phyloP scores from a whole-genome alignment of 1,140 invertebrate species.

The Drosophila fuyamai region DNA sequence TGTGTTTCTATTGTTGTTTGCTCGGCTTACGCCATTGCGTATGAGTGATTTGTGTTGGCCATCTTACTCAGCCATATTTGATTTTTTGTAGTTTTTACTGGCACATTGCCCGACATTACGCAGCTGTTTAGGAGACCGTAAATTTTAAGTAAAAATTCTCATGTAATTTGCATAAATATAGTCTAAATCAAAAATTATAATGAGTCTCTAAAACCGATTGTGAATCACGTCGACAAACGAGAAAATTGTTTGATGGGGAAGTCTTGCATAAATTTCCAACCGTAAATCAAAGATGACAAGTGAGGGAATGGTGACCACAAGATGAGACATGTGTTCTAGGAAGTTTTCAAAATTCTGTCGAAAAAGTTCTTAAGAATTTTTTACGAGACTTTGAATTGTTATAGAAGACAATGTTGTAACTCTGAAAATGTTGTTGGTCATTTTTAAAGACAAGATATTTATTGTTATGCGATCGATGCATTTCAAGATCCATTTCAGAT shows the following conservation, averaged over 20 bases:
- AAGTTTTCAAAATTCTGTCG: slow-evolving; percentile 7
- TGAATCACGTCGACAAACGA: slow-evolving; percentile 41
- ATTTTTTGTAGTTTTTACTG: slow-evolving; percentile 38
- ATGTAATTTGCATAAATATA: slow-evolving; percentile 60
- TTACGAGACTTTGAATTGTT: slow-evolving; percentile 36
- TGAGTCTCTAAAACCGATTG: slow-evolving; percentile 33
- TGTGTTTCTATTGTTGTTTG: slow-evolving; percentile 69
- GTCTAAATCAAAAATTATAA: slow-evolving; percentile 24
- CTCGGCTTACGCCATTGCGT: slow-evolving; percentile 67
- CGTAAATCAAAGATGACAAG: slow-evolving; percentile 66
- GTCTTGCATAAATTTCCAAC: slow-evolving; percentile 36
- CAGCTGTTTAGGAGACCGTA: slow-evolving; percentile 70
- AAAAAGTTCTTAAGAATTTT: slow-evolving; percentile 30
- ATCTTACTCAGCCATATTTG: slow-evolving; percentile 35
- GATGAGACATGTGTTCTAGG: slow-evolving; percentile 28
- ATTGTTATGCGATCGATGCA: neutral
- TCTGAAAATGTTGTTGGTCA: neutral
- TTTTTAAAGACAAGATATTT: neutral
- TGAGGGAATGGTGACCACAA: slow-evolving; percentile 28
- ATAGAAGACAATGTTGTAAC: neutral
- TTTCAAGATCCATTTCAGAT: neutral
- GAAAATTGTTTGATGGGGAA: slow-evolving; percentile 12
- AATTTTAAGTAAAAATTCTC: slow-evolving; percentile 34
- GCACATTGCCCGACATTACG: slow-evolving; percentile 77
- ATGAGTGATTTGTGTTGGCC: slow-evolving; percentile 74